Conservation (phyloP, 1,140 invertebrate genomes). For the Coelopa frigida region DNA sequence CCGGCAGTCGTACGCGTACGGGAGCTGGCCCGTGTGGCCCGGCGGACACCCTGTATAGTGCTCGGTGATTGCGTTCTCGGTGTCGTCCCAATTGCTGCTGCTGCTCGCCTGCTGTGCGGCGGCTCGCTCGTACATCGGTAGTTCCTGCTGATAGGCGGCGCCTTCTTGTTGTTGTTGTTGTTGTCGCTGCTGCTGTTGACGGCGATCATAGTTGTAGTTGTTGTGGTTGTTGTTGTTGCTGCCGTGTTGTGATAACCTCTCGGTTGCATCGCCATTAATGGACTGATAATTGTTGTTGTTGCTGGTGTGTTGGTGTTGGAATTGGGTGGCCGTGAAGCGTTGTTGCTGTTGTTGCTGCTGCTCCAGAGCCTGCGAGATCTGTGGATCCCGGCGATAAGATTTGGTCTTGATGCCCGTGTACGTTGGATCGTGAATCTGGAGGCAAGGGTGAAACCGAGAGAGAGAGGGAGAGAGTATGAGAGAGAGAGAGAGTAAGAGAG, state of each 20-base stretch:
- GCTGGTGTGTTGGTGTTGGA: conserved; percentile 2
- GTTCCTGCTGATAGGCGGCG: conserved; percentile 15
- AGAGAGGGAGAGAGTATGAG: too few species aligned
- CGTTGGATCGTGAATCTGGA: conserved; percentile 20
- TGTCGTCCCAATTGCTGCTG: neutral
- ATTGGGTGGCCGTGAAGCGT: too few species aligned
- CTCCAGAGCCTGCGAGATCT: conserved; percentile 7
- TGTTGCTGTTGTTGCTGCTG: conserved; percentile 3
- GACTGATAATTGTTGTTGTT: conserved; percentile 5
- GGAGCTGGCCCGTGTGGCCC: conserved; percentile 51
- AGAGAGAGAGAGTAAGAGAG: too few species aligned
- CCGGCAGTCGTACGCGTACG: conserved; percentile 56
- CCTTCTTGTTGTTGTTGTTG: neutral
- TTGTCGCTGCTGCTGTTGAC: neutral
- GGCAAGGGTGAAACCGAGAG: too few species aligned
- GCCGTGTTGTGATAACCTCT: conserved; percentile 1
- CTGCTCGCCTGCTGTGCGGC: neutral
- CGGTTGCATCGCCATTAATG: neutral
- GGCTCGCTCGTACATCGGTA: conserved; percentile 24
- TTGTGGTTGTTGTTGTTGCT: conserved; percentile 1
- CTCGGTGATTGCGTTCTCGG: conserved; percentile 7
- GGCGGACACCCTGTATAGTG: conserved; percentile 47
- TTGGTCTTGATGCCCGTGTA: conserved; percentile 14
- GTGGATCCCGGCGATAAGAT: conserved; percentile 27
- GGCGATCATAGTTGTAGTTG: neutral